phyloP scores from a whole-genome alignment of 2,797 vertebrate species.

The Sarcophilus harrisii region DNA sequence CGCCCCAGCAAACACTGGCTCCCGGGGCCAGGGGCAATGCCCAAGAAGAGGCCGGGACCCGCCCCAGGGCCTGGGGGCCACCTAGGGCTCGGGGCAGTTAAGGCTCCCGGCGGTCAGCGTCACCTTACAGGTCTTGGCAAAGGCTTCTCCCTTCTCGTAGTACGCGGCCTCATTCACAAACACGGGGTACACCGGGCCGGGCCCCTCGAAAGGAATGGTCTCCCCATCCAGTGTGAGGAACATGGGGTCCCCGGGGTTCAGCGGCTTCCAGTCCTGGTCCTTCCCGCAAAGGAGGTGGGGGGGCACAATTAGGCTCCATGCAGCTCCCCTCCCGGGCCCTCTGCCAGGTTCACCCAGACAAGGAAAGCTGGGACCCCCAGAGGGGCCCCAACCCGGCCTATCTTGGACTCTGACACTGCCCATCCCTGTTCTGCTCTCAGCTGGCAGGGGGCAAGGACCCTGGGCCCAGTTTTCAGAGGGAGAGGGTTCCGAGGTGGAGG shows the following conservation, averaged over 20 bases:
- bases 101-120: constrained; percentile 88
- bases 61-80: too few relatives aligned
- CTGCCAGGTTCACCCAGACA: neutral
- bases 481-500: neutral
- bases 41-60: too few relatives aligned
- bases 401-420: neutral
- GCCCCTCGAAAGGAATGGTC: constrained; percentile 90
- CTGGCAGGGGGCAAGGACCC: neutral
- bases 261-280: constrained; percentile 97
- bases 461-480: neutral
- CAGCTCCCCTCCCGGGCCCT: neutral
- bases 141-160: constrained; percentile 98
- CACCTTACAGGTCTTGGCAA: constrained; percentile 91
- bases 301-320: constrained; percentile 16
- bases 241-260: constrained; percentile 94
- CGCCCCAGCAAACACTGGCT: too few relatives aligned
- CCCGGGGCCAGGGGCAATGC: too few relatives aligned
- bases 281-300: constrained; percentile 77
- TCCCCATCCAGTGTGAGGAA: constrained; percentile 95
- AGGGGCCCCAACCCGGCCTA: too few relatives aligned
- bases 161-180: constrained; percentile 99
- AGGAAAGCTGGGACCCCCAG: neutral
- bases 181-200: constrained; percentile 91
- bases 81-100: constrained; percentile 72
- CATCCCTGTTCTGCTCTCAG: neutral